Percentiles rank a stretch among this genome's conserved stretches.
Evolutionary conservation across 92 coral and sea anemone species (phyloP).

Genomic region (Parazoanthus darwini): DNA sequence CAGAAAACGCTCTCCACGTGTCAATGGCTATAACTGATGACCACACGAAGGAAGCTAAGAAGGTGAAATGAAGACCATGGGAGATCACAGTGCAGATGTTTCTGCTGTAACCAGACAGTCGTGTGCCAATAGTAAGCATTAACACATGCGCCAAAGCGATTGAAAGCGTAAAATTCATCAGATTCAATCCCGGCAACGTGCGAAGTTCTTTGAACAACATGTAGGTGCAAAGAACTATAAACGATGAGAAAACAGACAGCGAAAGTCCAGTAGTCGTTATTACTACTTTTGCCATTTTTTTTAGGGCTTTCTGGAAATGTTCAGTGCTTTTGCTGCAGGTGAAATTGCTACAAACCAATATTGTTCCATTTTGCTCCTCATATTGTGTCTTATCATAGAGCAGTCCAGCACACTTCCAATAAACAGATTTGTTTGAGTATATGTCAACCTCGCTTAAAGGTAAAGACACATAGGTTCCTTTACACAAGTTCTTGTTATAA

Average conservation of each 20-base stretch:
- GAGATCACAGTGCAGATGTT: slow-evolving; percentile 30
- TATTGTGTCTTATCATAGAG: neutral
- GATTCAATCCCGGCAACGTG: slow-evolving; percentile 50
- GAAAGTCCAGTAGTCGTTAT: slow-evolving; percentile 19
- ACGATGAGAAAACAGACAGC: slow-evolving; percentile 31
- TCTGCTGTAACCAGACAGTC: neutral
- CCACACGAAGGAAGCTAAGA: slow-evolving; percentile 42
- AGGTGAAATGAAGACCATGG: slow-evolving; percentile 22
- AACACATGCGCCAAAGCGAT: slow-evolving; percentile 20
- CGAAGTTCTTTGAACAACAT: slow-evolving; percentile 39
- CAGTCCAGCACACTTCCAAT: neutral
- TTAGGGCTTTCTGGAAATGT: neutral
- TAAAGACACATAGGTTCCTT: neutral
- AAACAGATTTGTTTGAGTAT: neutral
- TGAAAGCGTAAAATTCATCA: slow-evolving; percentile 43
- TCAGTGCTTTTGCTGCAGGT: neutral
- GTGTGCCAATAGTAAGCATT: neutral
- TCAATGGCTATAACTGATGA: slow-evolving; percentile 48
- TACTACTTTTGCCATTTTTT: neutral
- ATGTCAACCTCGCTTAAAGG: neutral
- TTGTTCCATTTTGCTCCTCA: neutral
- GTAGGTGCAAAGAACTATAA: slow-evolving; percentile 41
- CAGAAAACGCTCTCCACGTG: slow-evolving; percentile 42
- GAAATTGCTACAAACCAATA: neutral
- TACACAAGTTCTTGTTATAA: neutral